phyloP scores from a whole-genome alignment of 1,140 invertebrate genomes.

The Eupristina koningsbergeri region DNA sequence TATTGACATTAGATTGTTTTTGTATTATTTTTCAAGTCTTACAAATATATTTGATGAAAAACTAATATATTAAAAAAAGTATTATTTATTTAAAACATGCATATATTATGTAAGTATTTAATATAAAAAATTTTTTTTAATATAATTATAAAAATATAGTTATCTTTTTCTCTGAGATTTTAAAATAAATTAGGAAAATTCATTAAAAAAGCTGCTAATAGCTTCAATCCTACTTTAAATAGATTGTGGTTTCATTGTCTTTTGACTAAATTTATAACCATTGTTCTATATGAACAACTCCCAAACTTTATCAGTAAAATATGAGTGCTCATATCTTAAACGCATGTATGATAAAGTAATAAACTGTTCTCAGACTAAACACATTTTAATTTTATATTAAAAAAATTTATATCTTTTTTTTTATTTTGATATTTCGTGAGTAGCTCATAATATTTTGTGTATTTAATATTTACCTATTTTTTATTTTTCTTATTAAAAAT shows the following conservation, averaged over 20 bases:
- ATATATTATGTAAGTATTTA: too few species aligned
- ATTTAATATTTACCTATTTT: neutral
- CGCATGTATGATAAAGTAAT: constrained; percentile 16
- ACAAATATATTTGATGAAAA: too few species aligned
- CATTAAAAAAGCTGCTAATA: neutral
- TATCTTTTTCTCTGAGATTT: neutral
- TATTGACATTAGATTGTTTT: too few species aligned
- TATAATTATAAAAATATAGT: too few species aligned
- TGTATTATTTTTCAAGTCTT: too few species aligned
- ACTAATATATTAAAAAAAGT: too few species aligned
- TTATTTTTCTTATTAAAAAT: neutral
- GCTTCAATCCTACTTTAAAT: neutral
- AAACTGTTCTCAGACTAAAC: constrained; percentile 1
- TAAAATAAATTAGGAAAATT: neutral
- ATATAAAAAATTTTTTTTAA: too few species aligned
- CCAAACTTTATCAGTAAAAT: constrained; percentile 19
- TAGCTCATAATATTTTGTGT: constrained; percentile 2
- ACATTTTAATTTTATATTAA: constrained; percentile 1
- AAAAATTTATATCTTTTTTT: neutral
- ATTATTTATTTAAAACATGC: too few species aligned
- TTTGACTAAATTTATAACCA: constrained; percentile 4
- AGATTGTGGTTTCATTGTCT: neutral
- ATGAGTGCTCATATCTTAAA: constrained; percentile 15
- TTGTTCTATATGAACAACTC: neutral
- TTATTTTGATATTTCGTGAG: constrained; percentile 9